A percentile compares a stretch with the other conserved stretches of the same genome.
Evolutionary conservation across 2,888 invertebrate species (phyloP).

Genomic region (Netelia virgata): DNA sequence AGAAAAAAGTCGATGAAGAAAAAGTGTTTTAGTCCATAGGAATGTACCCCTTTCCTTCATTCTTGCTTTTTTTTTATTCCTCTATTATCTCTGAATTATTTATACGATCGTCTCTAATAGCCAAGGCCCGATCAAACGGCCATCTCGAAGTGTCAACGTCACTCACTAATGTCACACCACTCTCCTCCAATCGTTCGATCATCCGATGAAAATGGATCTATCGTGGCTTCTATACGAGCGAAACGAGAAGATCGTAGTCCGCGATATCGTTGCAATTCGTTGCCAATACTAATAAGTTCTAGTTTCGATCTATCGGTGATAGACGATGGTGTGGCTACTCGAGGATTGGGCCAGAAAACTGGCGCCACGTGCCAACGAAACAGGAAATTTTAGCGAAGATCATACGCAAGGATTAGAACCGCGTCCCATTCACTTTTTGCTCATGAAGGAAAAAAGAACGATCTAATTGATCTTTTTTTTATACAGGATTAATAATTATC

Average conservation of each 20-base stretch:
- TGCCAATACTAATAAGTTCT: conserved; percentile 45
- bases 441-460: not conserved
- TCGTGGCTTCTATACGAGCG: conserved; percentile 9
- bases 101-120: conserved; percentile 36
- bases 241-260: conserved; percentile 22
- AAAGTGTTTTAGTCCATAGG: conserved; percentile 28
- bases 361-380: conserved; percentile 50
- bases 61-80: not conserved
- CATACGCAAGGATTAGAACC: conserved; percentile 19
- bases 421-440: conserved; percentile 37
- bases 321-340: conserved; percentile 20
- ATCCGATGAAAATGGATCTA: conserved; percentile 43
- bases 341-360: conserved; percentile 24
- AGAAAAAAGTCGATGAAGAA: conserved; percentile 27
- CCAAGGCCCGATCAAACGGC: not conserved
- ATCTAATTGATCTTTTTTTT: conserved; percentile 9
- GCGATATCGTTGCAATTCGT: conserved; percentile 32
- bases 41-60: conserved; percentile 14
- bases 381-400: conserved; percentile 21
- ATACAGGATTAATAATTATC: not conserved
- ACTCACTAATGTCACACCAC: conserved; percentile 59
- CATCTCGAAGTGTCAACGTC: conserved; percentile 48
- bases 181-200: conserved; percentile 58
- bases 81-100: conserved; percentile 55
- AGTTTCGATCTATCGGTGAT: conserved; percentile 35